Evolutionary conservation across 2,888 invertebrate species (phyloP).

Genomic region (Venusia cambrica): DNA sequence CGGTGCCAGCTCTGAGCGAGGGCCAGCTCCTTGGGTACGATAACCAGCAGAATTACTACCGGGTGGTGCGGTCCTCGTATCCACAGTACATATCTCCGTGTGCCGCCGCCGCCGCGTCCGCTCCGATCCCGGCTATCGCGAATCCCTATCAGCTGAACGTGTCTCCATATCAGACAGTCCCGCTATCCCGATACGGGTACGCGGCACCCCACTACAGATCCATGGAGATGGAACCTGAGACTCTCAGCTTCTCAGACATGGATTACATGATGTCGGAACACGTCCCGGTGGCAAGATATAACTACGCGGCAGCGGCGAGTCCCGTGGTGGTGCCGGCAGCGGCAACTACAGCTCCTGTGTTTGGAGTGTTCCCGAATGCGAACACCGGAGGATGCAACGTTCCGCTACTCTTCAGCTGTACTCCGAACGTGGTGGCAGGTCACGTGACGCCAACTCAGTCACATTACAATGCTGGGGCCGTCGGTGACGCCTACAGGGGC

Average conservation of each 20-base stretch:
- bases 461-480: slow-evolving; percentile 28
- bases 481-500: slow-evolving; percentile 42
- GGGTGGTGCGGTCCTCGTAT: slow-evolving; percentile 45
- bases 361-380: slow-evolving; percentile 60
- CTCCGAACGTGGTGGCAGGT: slow-evolving; percentile 59
- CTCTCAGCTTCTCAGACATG: slow-evolving; percentile 55
- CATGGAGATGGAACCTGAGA: slow-evolving; percentile 41
- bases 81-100: slow-evolving; percentile 47
- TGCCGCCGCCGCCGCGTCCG: slow-evolving; percentile 41
- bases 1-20: slow-evolving; percentile 37
- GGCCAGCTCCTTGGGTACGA: slow-evolving; percentile 25
- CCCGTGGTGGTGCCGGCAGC: slow-evolving; percentile 24
- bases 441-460: slow-evolving; percentile 42
- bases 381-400: slow-evolving; percentile 56
- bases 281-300: slow-evolving; percentile 48
- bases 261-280: slow-evolving; percentile 46
- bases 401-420: slow-evolving; percentile 64
- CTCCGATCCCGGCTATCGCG: slow-evolving; percentile 32
- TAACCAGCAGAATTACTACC: slow-evolving; percentile 36
- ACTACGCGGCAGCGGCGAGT: slow-evolving; percentile 30
- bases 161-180: slow-evolving; percentile 31
- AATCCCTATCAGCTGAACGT: slow-evolving; percentile 29
- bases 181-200: slow-evolving; percentile 37
- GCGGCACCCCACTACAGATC: slow-evolving; percentile 45
- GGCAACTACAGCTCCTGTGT: slow-evolving; percentile 40